Base-by-base conservation (phyloP, 2,797 vertebrate species). In the Eulemur mongoz region DNA sequence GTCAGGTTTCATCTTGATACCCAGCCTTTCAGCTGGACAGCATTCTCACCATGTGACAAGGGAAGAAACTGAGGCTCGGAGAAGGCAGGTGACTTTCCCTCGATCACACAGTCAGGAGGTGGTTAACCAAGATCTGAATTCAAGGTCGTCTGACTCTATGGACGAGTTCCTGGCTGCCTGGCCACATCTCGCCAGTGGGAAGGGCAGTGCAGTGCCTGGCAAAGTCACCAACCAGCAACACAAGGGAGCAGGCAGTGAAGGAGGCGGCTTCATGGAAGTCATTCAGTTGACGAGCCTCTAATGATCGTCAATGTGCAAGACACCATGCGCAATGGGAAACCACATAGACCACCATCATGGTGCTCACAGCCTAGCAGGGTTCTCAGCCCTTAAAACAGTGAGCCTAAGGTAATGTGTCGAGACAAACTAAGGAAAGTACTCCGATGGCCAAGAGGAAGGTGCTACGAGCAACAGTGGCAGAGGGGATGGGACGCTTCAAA, bases 401-500 rank as follows among this genome's bases (percentile, higher is more conserved):
- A 52, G 7, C 20, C 0, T 1, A 3, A 45, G 18, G 11, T 4
- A 20, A 30, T 1, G 8, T 1, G 1, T 5, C 2, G 12, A 27
- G 20, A 25, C n/a, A 45, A 35, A 35, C 14, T 5, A 40, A 0
- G 14, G 14, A 30, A 57, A 18, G 63, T 1, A 30, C 6, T 3
- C 7, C 5, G 38, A 20, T 2, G 4, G 52, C 2, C 27, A 90
- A 65, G 85, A 59, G 48, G n/a, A 73, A 35, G 10, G 18, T 14
- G 4, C n/a, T 0, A 10, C 9, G 50, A 45, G 20, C 43, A 38
- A 54, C 9, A 43, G 40, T 0, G 18, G 69, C 14, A 22, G 18
- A 45, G 1, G 25, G 5, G 27, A 30, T 0, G 0, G 23, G 15
- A 25, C 27, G 30, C 65, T 72, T n/a, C 50, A 32, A 25, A 48